Conservation (phyloP, 2,113 vertebrate species). For the Hassar affinis region DNA sequence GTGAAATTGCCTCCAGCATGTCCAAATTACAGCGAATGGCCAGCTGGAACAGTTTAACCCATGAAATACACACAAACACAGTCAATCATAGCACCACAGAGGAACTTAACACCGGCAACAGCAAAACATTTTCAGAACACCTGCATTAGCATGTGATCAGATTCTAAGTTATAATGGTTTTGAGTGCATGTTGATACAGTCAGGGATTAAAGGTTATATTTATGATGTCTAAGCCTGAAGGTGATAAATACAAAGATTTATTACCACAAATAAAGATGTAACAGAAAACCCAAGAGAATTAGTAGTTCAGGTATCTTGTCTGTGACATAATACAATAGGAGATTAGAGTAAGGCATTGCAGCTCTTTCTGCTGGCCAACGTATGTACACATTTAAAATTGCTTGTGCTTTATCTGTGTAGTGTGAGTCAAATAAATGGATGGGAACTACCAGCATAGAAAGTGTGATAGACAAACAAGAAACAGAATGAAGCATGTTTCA, state of each 20-base stretch:
- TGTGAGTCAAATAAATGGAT: not conserved
- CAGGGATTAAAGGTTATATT: not conserved
- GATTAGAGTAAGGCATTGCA: not conserved
- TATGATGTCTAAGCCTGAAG: not conserved
- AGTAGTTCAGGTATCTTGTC: not conserved
- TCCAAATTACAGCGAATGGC: not conserved
- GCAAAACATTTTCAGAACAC: not conserved
- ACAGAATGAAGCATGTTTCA: not conserved
- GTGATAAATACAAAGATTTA: not conserved
- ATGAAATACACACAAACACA: not conserved
- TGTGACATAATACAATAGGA: not conserved
- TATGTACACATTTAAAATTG: not conserved
- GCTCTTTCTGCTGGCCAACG: not conserved
- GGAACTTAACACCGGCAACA: not conserved
- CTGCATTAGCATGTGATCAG: not conserved
- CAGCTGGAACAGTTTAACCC: not conserved
- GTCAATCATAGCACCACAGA: not conserved
- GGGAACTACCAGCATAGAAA: not conserved
- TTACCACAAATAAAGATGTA: not conserved
- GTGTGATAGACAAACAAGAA: not conserved
- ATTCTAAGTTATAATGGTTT: not conserved
- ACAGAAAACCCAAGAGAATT: not conserved
- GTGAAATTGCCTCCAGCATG: not conserved
- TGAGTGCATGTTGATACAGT: not conserved
- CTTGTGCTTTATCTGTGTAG: not conserved